A percentile compares a stretch with the other conserved stretches of the same genome.
Evolutionary conservation across 2,113 vertebrate genomes (phyloP).

Genomic region (Hyperoodon ampullatus): DNA sequence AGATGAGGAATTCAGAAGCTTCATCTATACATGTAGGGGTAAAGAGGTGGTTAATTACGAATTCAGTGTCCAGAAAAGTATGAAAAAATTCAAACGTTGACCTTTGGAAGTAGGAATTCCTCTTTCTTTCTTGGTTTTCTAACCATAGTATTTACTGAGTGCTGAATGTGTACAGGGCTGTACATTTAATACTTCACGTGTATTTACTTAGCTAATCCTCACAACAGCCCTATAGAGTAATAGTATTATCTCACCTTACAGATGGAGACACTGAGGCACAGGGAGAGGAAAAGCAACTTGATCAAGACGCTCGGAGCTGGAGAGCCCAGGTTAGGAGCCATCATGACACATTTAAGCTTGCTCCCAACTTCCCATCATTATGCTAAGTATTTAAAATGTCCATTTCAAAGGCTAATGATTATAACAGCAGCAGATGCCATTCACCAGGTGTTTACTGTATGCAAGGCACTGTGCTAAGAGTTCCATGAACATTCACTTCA

Average conservation of each 20-base stretch:
- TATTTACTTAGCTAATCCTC: no score
- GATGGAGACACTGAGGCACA: neutral
- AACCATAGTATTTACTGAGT: neutral
- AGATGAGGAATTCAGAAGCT: neutral
- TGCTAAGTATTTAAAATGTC: neutral
- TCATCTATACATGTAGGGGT: fast-evolving
- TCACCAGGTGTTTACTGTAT: no score
- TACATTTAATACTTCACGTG: neutral
- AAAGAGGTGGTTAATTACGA: neutral
- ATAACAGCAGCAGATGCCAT: neutral
- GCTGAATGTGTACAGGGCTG: no score
- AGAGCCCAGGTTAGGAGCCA: neutral
- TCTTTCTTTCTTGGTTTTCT: neutral
- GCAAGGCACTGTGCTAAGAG: neutral
- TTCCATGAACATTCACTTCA: neutral
- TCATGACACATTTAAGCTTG: neutral
- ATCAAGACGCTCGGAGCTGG: fast-evolving
- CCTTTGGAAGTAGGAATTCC: neutral
- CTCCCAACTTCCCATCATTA: neutral
- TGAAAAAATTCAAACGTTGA: neutral
- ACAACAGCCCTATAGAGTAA: neutral
- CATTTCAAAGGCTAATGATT: neutral
- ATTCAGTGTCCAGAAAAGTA: neutral
- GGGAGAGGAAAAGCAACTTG: neutral
- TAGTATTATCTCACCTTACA: neutral